phyloP scores from a whole-genome alignment of 2,888 invertebrate genomes.

The Polylopha cassiicola region DNA sequence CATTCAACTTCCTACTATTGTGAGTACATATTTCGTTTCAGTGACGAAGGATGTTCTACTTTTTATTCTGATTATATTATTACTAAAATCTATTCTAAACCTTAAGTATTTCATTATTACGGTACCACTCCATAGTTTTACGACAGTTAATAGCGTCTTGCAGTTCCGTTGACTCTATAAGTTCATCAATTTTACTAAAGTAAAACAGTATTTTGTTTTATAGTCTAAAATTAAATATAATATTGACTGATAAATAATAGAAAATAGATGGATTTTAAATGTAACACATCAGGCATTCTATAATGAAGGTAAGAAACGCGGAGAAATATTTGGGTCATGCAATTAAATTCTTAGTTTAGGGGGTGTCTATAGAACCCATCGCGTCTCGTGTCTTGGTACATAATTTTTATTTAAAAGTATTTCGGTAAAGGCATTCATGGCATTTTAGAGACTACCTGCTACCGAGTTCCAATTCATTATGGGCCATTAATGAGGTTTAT shows the following conservation, averaged over 20 bases:
- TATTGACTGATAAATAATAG: too few species aligned
- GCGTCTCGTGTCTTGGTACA: constrained; percentile 36
- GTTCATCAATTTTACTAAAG: too few species aligned
- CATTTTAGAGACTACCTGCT: constrained; percentile 64
- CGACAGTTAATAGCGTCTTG: too few species aligned
- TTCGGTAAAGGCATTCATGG: constrained; percentile 34
- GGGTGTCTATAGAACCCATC: constrained; percentile 32
- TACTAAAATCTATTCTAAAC: not conserved
- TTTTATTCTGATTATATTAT: not conserved
- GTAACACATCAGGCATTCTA: too few species aligned
- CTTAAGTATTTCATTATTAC: too few species aligned
- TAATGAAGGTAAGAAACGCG: constrained; percentile 34
- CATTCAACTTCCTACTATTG: too few species aligned
- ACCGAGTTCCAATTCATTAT: constrained; percentile 69
- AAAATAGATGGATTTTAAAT: too few species aligned
- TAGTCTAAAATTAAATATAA: too few species aligned
- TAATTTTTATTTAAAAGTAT: constrained; percentile 58
- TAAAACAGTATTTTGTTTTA: too few species aligned
- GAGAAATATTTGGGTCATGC: constrained; percentile 40
- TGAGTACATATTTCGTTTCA: too few species aligned
- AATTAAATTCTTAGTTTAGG: constrained; percentile 56
- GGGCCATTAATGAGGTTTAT: constrained; percentile 64
- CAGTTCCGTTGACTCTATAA: too few species aligned
- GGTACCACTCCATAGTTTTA: too few species aligned
- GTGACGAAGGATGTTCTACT: not conserved